Base-by-base conservation (phyloP, 1,140 invertebrate species). In the Euwallacea fornicatus region DNA sequence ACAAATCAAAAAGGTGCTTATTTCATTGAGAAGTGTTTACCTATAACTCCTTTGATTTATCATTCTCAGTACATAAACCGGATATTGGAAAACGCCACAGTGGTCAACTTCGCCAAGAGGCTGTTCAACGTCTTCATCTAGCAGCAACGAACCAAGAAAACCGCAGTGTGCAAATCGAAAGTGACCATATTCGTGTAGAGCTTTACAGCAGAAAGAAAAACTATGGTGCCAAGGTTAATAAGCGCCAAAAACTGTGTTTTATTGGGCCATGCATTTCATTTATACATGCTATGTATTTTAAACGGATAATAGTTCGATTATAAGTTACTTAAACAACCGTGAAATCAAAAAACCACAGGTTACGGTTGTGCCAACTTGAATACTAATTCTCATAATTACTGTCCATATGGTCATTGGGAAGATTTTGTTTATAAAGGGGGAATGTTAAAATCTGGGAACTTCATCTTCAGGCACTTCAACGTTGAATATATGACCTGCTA, bases 1-100 rank as follows among this genome's bases (percentile, higher is more conserved):
- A 71, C 75, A 79, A 76, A 71, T 81, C n/a, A 77, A 73, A 70
- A 69, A 74, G 54, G 79, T 81, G 75, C 71, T 74, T 47, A 21
- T 10, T 0, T n/a, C 15, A 10, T 21, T 10, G 42, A 55, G 44
- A 47, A 4, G 42, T 43, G 6, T 43, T 61, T 42, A 11, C 13
- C 46, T 64, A 3, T 50, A 47, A 50, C 43, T 15, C 7, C 16
- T 10, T 50, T 50, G 7, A 16, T 7, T 64, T 66, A 61, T 71
- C 69, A n/a, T 64, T 53, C 76, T 70, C 58, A 77, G 77, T 77
- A 77, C 47, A 75, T 78, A 8, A 78, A 77, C 62, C 70, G 69
- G 11, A 73, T 77, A 16, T 54, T 78, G 21, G 72, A 78, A 43
- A 76, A 75, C 43, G 73, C 75, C 8, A 76, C 73, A 47, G 53